Evolutionary conservation across 2,113 vertebrate genomes (phyloP), one percentile per base, ranked within the genome.

Genomic region (Leiothrix lutea): DNA sequence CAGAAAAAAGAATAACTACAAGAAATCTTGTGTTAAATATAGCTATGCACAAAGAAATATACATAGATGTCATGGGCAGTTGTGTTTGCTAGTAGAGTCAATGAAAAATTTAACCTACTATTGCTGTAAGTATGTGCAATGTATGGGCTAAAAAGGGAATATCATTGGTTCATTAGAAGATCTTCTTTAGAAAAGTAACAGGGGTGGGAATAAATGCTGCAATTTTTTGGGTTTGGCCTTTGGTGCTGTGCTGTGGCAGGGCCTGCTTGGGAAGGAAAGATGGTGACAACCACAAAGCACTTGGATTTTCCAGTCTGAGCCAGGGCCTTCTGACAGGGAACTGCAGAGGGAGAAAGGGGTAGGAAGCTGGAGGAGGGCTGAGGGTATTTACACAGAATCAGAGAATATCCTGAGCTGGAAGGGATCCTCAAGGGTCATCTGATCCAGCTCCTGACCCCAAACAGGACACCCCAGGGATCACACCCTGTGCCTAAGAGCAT

Each of bases 261-360:
- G 12, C 31, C 28, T 62, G 9, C 45, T 50, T 2, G 1, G 38
- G 83, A 92, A 62, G 23, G 67, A 81, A 70, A 61, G 42, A 36
- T 4, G 2, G 45, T 69, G 62, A 56, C 50, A 83, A 56, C 23
- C 54, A 72, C 48, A 80, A 61, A 86, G 11, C 3, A 0, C 44
- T 60, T 94, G 61, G 14, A 86, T 88, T 72, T 86, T 86, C 75
- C 71, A 57, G 7, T 9, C 38, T 18, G 42, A 88, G 64, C 56
- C 60, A 83, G 35, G 47, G 70, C 16, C 26, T 82, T 35, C 18
- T 80, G 67, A 45, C 53, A 51, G 22, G 29, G 40, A 22, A 83
- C 31, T 69, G 67, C 40, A 89, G 51, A 86, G 67, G 62, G 88
- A 92, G 67, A 45, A 78, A 84, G n/a, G 7, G 8, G 31, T 12